Evolutionary conservation across 2,797 vertebrate species (phyloP).

Genomic region (Schizopygopsis malacanthus): DNA sequence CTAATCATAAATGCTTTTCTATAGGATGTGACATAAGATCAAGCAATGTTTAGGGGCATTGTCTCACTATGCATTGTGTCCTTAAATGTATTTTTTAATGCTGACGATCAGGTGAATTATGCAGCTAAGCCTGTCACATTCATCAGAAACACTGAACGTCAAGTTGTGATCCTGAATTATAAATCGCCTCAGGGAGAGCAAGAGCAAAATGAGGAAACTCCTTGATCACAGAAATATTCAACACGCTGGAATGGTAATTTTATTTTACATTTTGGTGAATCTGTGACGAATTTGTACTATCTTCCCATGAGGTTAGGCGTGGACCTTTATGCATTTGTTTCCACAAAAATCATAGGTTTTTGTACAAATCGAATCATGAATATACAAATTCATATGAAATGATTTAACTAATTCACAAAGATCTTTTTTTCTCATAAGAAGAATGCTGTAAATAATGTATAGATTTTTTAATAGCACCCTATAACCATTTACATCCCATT

Average conservation of each 20-base stretch:
- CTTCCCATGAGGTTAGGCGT: neutral
- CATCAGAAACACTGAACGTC: slow-evolving; percentile 24
- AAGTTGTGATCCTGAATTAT: slow-evolving; percentile 48
- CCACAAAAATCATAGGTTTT: neutral
- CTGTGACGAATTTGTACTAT: neutral
- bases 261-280: neutral
- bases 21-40: slow-evolving; percentile 1
- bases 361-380: neutral
- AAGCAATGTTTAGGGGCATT: slow-evolving; percentile 9
- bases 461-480: neutral
- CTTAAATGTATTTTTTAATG: slow-evolving; percentile 5
- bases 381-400: neutral
- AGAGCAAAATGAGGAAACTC: slow-evolving; percentile 6
- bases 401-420: neutral
- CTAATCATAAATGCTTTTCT: neutral
- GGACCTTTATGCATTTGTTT: neutral
- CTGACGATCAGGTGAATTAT: slow-evolving; percentile 25
- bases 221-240: neutral
- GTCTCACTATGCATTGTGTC: neutral
- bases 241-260: neutral
- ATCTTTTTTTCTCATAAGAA: neutral
- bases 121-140: slow-evolving; percentile 17
- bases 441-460: neutral
- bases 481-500: neutral
- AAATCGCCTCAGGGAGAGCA: slow-evolving; percentile 25